Evolutionary conservation across 2,797 vertebrate genomes (phyloP), one percentile per base, ranked within the genome.

Genomic region (Monodelphis domestica): DNA sequence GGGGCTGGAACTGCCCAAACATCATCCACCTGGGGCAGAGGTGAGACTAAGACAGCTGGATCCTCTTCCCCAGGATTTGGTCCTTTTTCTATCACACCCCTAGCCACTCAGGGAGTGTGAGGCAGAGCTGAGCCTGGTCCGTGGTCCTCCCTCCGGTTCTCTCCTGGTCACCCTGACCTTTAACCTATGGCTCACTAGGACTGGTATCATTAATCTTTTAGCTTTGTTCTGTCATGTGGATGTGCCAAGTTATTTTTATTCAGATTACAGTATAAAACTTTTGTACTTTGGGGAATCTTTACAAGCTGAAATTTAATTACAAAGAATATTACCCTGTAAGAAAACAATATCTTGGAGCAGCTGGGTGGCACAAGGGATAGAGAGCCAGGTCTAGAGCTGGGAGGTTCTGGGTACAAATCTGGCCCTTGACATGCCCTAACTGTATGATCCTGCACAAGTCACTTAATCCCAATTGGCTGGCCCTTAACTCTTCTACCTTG

Each of bases 241-340:
- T 59, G 30, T 30, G 54, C 28, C 0, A 89, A 54, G 5, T 51
- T 89, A 90, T 45, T 90, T 92, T 94, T 93, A 93, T 53, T 91
- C 87, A 57, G 10, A 87, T 33, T 78, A 88, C 2, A 50, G 54
- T 15, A 90, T 7, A 87, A 89, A 87, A 89, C 17, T 51, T 88
- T 21, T 50, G 10, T 50, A 45, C 12, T 26, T 7, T n/a, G 70
- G 17, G 70, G 30, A 78, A 50, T 84, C 70, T 84, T 84, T 10
- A 45, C 70, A 78, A 78, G n/a, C n/a, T 91, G 63, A 91, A 90
- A 89, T 38, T 87, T 53, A 94, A 28, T 7, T 38, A 17, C 89
- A 90, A 87, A 38, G 90, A 45, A 57, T 10, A 95, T 45, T 30
- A 45, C 78, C 50, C 51, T 14, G 0, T 45, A 52, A 88, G 63